These are phyloP conservation scores for Buceros bicornis DNA, from an alignment of 2,797 vertebrate genomes.

Conservation along the genomic window DNA sequence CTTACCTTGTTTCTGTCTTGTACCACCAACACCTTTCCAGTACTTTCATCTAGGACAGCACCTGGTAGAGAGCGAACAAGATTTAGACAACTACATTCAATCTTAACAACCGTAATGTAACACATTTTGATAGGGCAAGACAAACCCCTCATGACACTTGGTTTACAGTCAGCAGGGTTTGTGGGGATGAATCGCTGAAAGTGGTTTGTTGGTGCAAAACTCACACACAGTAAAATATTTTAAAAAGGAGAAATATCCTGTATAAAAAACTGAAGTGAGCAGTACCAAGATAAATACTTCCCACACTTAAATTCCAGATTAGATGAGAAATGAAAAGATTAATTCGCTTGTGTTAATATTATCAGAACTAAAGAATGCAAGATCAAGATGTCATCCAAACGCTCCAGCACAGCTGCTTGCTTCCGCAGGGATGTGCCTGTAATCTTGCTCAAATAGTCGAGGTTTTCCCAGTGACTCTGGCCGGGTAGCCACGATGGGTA, in stretches of 20 bases:
- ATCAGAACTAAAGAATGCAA: conserved; percentile 26
- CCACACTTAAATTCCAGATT: neutral
- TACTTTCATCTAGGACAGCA: conserved; percentile 90
- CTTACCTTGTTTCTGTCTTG: conserved; percentile 94
- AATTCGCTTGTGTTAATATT: neutral
- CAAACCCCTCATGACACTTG: neutral
- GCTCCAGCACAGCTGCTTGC: neutral
- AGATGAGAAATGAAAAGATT: neutral
- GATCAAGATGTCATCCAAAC: neutral
- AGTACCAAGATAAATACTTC: neutral
- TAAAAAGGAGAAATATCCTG: neutral
- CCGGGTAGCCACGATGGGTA: neutral
- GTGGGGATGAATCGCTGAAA: neutral
- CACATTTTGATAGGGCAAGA: neutral
- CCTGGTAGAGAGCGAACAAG: conserved; percentile 77
- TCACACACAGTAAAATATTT: neutral
- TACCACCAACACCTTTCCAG: conserved; percentile 90
- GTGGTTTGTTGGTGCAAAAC: neutral
- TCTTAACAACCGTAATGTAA: neutral
- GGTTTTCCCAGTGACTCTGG: neutral
- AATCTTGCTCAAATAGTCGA: neutral
- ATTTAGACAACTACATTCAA: rapidly evolving
- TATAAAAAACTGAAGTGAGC: neutral
- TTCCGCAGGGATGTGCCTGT: neutral
- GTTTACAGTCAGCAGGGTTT: neutral